A percentile compares a stretch with the other conserved stretches of the same genome.
These are phyloP conservation scores for Cyphomyrus plagiostoma DNA, from an alignment of 2,113 vertebrate genomes.

Conservation along the genomic window DNA sequence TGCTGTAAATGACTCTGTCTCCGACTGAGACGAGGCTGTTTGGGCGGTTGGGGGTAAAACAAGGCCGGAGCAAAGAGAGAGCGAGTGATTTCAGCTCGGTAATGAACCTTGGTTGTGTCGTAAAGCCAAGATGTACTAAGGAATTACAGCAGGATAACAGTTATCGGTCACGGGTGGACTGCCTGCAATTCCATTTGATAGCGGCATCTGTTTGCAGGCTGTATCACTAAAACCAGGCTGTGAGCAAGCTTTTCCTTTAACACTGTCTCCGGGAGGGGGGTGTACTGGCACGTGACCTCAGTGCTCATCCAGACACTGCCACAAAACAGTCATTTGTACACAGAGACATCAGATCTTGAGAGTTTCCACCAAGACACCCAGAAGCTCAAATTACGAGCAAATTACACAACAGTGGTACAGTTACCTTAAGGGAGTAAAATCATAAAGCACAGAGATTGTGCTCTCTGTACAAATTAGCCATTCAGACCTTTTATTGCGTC, in stretches of 20 bases:
- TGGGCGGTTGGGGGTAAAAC: background rate
- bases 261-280: background rate
- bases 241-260: background rate
- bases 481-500: background rate
- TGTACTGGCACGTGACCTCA: background rate
- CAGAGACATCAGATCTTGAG: background rate
- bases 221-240: background rate
- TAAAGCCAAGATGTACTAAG: background rate
- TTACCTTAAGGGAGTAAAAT: background rate
- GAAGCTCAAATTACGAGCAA: background rate
- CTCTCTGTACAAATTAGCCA: background rate
- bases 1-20: background rate
- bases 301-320: background rate
- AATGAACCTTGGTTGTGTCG: background rate
- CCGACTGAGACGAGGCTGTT: background rate
- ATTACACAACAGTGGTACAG: background rate
- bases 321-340: background rate
- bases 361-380: background rate
- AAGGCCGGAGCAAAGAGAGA: background rate
- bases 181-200: background rate
- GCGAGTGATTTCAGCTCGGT: background rate
- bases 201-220: background rate
- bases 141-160: background rate
- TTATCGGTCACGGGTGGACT: background rate
- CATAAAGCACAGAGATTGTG: background rate